Percentiles rank a stretch among this genome's conserved stretches.
phyloP scores from a whole-genome alignment of 2,888 invertebrate species.

The Hesperia comma region DNA sequence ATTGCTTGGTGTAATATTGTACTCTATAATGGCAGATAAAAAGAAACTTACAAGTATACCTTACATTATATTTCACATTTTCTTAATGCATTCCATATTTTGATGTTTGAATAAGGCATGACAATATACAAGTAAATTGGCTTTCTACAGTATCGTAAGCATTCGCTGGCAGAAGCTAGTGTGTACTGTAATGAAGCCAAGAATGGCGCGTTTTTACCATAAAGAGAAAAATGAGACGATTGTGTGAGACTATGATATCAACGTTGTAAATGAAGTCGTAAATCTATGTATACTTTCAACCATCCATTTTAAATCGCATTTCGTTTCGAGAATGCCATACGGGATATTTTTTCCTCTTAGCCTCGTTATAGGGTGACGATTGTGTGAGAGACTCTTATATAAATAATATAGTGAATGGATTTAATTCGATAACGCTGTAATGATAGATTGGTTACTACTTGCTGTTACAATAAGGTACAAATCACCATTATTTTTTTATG shows the following conservation, averaged over 20 bases:
- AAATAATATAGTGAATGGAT: too few relatives aligned
- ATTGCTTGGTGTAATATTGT: too few relatives aligned
- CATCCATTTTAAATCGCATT: slow-evolving; percentile 23
- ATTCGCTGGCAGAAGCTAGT: background rate
- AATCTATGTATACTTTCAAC: slow-evolving; percentile 31
- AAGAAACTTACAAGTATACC: too few relatives aligned
- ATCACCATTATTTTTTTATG: too few relatives aligned
- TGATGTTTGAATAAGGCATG: background rate
- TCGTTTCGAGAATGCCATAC: slow-evolving; percentile 23
- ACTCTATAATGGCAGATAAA: too few relatives aligned
- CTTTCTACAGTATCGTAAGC: background rate
- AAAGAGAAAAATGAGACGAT: slow-evolving; percentile 28
- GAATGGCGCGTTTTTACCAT: slow-evolving; percentile 16
- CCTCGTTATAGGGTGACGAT: background rate
- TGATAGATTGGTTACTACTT: too few relatives aligned
- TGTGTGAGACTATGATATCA: slow-evolving; percentile 25
- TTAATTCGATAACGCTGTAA: too few relatives aligned
- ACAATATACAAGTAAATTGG: background rate
- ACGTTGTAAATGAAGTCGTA: slow-evolving; percentile 30
- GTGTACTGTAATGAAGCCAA: slow-evolving; percentile 5
- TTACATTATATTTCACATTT: too few relatives aligned
- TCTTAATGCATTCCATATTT: background rate
- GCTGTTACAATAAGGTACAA: too few relatives aligned
- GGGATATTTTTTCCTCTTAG: slow-evolving; percentile 13
- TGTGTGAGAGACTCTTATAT: background rate